phyloP scores from a whole-genome alignment of 2,888 invertebrate genomes.

The Leptinotarsa rubiginosa region DNA sequence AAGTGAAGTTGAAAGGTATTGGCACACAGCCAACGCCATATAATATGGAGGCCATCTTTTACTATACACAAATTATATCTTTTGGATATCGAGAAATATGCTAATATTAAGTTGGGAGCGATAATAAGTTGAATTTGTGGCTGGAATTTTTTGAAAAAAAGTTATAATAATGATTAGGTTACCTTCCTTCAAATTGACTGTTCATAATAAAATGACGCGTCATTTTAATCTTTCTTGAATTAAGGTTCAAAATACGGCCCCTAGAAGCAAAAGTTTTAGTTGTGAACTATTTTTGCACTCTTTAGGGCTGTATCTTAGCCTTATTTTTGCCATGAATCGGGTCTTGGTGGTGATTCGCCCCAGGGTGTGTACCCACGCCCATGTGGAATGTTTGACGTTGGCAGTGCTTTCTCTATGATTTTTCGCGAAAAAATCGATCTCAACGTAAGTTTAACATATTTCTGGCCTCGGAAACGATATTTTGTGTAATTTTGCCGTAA shows the following conservation, averaged over 20 bases:
- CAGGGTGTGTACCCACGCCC: conserved; percentile 42
- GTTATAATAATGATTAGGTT: conserved; percentile 49
- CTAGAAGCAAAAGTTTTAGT: conserved; percentile 43
- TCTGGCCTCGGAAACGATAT: conserved; percentile 59
- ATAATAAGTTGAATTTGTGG: conserved; percentile 45
- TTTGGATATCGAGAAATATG: conserved; percentile 57
- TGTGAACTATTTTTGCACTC: conserved; percentile 37
- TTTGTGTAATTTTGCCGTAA: conserved; percentile 62
- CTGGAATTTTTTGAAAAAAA: conserved; percentile 39
- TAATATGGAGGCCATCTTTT: conserved; percentile 50
- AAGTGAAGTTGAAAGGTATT: conserved; percentile 35
- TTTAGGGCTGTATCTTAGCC: conserved; percentile 46
- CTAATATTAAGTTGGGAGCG: conserved; percentile 59
- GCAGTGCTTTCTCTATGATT: conserved; percentile 34
- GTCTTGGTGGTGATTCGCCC: conserved; percentile 37
- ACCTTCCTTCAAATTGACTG: conserved; percentile 52
- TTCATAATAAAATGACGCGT: conserved; percentile 49
- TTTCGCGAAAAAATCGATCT: conserved; percentile 49
- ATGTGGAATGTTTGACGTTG: conserved; percentile 38
- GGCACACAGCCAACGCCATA: conserved; percentile 54
- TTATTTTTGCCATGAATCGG: conserved; percentile 39
- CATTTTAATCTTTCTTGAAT: conserved; percentile 55
- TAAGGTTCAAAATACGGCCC: conserved; percentile 47
- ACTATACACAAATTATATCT: conserved; percentile 45
- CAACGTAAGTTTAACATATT: conserved; percentile 62